A percentile compares a stretch with the other conserved stretches of the same genome.
Evolutionary conservation across 2,113 vertebrate genomes (phyloP).

Genomic region (Antechinus flavipes): DNA sequence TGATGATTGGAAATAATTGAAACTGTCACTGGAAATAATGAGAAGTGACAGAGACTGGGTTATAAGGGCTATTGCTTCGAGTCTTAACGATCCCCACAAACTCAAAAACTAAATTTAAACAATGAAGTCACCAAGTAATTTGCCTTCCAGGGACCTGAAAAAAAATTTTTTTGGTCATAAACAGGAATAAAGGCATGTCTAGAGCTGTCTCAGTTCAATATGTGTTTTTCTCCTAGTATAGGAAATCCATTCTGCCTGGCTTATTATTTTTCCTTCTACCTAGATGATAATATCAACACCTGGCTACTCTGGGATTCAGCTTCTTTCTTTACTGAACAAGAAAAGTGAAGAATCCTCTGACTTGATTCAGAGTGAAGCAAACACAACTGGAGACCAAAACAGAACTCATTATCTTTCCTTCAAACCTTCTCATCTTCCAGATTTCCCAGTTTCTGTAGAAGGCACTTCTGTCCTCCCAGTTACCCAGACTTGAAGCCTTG

Average conservation of each 20-base stretch:
- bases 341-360: not conserved
- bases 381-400: not conserved
- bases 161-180: slow-evolving; percentile 16
- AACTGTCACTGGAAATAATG: slow-evolving; percentile 88
- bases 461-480: not conserved
- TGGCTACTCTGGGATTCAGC: not conserved
- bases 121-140: slow-evolving; percentile 84
- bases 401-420: not conserved
- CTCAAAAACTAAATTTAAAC: slow-evolving; percentile 86
- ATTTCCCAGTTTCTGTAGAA: not conserved
- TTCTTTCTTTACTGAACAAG: not conserved
- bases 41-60: slow-evolving; percentile 85
- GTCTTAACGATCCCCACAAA: slow-evolving; percentile 80
- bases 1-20: slow-evolving; percentile 87
- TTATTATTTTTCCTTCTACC: slow-evolving; percentile 37
- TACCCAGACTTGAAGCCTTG: not conserved
- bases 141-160: slow-evolving; percentile 76
- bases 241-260: not conserved
- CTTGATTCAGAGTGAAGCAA: not conserved
- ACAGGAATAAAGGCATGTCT: slow-evolving; percentile 1
- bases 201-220: slow-evolving; percentile 41
- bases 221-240: slow-evolving; percentile 13
- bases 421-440: not conserved
- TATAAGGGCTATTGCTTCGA: slow-evolving; percentile 82
- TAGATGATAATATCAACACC: slow-evolving; percentile 13